Percentiles rank a stretch among this genome's conserved stretches.
phyloP scores from a whole-genome alignment of 2,888 invertebrate genomes.

The Caenorhabditis sp. region DNA sequence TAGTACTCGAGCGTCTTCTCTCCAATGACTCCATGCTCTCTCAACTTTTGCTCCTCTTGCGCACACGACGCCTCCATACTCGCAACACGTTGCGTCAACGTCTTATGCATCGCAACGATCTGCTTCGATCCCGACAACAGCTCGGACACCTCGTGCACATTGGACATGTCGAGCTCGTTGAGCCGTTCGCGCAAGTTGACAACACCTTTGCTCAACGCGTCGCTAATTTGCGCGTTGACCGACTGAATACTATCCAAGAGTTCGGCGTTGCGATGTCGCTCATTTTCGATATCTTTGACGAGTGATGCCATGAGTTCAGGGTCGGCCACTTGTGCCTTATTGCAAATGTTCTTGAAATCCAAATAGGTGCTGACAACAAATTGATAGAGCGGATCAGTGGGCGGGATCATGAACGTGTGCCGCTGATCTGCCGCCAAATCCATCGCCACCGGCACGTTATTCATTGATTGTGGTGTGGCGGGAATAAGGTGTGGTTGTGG shows the following conservation, averaged over 20 bases:
- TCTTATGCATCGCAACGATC: constrained; percentile 57
- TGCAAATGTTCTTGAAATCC: constrained; percentile 12
- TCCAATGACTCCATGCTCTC: constrained; percentile 33
- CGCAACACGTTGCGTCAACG: constrained; percentile 38
- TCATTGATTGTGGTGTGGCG: not conserved
- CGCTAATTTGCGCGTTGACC: constrained; percentile 9
- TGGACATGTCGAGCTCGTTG: constrained; percentile 47
- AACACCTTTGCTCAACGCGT: constrained; percentile 23
- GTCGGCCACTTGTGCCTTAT: constrained; percentile 9
- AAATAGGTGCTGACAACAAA: constrained; percentile 27
- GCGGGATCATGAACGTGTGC: constrained; percentile 43
- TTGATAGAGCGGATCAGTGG: constrained; percentile 37
- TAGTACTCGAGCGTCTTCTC: constrained; percentile 23
- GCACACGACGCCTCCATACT: constrained; percentile 31
- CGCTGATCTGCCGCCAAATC: constrained; percentile 14
- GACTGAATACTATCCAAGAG: constrained; percentile 11
- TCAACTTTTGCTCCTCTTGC: constrained; percentile 34
- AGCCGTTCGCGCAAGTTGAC: constrained; percentile 26
- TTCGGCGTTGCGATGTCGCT: constrained; percentile 3
- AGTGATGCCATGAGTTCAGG: constrained; percentile 5
- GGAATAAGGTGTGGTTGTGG: constrained; percentile 16
- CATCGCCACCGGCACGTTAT: not conserved
- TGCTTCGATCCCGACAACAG: constrained; percentile 50
- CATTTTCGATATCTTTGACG: constrained; percentile 1
- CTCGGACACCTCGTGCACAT: constrained; percentile 44